phyloP scores from a whole-genome alignment of 2,888 invertebrate species.

The Cordilura impudica region DNA sequence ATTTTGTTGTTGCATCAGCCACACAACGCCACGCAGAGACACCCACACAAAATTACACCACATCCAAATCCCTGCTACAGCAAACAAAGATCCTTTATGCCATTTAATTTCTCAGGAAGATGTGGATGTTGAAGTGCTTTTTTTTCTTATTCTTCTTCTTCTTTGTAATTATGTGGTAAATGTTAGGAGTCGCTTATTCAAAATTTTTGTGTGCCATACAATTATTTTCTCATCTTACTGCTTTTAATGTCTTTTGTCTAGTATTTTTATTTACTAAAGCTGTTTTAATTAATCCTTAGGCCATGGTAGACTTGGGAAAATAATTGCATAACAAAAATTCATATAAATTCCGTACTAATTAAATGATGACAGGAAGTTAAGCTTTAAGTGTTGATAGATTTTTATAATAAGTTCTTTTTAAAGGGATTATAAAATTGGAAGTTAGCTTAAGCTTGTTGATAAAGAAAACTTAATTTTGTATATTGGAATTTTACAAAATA shows the following conservation, averaged over 20 bases:
- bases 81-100: neutral
- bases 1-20: conserved; percentile 29
- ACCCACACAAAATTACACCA: neutral
- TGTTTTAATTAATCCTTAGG: conserved; percentile 58
- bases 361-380: conserved; percentile 58
- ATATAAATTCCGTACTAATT: conserved; percentile 37
- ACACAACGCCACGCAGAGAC: neutral
- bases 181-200: too few species aligned
- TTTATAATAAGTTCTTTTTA: neutral
- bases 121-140: neutral
- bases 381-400: neutral
- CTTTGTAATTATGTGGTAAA: neutral
- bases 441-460: too few species aligned
- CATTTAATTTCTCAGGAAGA: neutral
- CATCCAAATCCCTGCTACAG: neutral
- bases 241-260: neutral
- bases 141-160: neutral
- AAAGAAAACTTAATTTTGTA: too few species aligned
- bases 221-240: neutral
- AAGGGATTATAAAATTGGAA: neutral
- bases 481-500: too few species aligned
- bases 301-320: conserved; percentile 17
- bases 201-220: neutral
- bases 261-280: conserved; percentile 34
- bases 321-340: conserved; percentile 19